Evolutionary conservation across 1,140 invertebrate species (phyloP).

Genomic region (Tetragnatha versicolor): DNA sequence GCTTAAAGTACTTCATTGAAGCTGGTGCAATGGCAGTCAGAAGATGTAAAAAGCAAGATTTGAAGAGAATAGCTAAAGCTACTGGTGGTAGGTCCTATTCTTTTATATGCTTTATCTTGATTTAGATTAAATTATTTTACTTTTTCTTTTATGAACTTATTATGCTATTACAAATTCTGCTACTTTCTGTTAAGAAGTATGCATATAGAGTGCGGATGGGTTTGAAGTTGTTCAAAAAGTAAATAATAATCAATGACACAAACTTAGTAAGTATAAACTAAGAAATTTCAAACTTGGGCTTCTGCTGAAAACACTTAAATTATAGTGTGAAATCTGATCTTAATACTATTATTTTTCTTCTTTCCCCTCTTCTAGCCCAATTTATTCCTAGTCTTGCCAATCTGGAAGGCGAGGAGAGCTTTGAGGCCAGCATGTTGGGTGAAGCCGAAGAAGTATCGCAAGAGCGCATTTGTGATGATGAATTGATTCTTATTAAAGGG

Average conservation of each 20-base stretch:
- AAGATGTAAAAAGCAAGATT: constrained; percentile 92
- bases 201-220: not conserved
- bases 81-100: constrained; percentile 75
- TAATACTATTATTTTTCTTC: not conserved
- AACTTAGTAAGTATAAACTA: too few species aligned
- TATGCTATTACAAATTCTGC: not conserved
- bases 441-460: constrained; percentile 96
- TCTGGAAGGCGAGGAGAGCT: constrained; percentile 97
- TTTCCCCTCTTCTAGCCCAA: constrained; percentile 69
- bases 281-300: too few species aligned
- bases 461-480: constrained; percentile 96
- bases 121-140: not conserved
- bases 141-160: not conserved
- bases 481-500: constrained; percentile 96
- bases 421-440: constrained; percentile 89
- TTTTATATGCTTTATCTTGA: not conserved
- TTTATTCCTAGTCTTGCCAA: constrained; percentile 93
- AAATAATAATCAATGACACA: too few species aligned
- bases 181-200: not conserved
- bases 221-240: not conserved
- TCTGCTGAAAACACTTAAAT: too few species aligned
- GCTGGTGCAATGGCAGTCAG: constrained; percentile 96
- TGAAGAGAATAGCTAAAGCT: constrained; percentile 96
- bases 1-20: constrained; percentile 98
- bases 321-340: not conserved